Conservation (phyloP, 2,113 vertebrate genomes). For the Prinia subflava region DNA sequence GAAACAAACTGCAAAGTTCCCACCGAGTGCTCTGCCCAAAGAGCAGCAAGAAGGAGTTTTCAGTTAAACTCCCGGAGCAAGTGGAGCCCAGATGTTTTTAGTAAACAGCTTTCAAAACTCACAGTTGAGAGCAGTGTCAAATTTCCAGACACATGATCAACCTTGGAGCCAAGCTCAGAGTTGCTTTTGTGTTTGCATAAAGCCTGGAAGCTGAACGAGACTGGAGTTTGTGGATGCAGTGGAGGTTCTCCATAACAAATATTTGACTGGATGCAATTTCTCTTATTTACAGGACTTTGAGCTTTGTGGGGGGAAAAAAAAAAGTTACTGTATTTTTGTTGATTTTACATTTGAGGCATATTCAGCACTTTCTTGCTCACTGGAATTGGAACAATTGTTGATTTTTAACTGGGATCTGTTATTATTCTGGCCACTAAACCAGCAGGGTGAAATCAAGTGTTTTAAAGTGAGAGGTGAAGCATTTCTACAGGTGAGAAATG, state of each 20-base stretch:
- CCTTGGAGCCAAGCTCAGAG: slow-evolving; percentile 4
- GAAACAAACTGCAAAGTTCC: background rate
- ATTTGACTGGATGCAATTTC: background rate
- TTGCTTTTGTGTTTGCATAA: slow-evolving; percentile 33
- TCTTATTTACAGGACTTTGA: slow-evolving; percentile 27
- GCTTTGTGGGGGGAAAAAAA: background rate
- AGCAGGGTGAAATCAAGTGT: background rate
- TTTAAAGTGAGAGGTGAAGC: background rate
- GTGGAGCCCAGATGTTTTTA: background rate
- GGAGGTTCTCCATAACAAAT: slow-evolving; percentile 15
- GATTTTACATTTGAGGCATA: background rate
- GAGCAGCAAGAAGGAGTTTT: background rate
- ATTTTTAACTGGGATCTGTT: background rate
- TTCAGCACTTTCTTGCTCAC: background rate
- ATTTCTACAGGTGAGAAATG: background rate
- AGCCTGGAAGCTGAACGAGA: background rate
- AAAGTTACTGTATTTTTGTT: background rate
- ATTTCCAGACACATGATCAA: background rate
- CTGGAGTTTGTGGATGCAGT: background rate
- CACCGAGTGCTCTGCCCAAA: background rate
- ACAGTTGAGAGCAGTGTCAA: background rate
- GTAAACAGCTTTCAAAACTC: background rate
- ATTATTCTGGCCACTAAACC: background rate
- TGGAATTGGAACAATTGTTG: background rate
- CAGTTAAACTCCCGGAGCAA: background rate